These are phyloP conservation scores for Catostomus latipinnis DNA, from an alignment of 2,797 vertebrate species.

Conservation along the genomic window DNA sequence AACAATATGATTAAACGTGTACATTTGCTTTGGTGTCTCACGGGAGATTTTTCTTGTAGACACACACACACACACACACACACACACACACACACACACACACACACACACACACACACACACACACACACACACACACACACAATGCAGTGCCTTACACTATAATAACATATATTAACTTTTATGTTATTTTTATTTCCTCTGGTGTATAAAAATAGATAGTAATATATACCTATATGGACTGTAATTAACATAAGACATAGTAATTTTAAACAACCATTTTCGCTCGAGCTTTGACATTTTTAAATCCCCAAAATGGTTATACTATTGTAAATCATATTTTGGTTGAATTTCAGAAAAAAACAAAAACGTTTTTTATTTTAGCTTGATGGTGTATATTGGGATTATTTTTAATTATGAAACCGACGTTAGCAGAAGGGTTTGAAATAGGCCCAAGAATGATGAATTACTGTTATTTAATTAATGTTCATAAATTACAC, in stretches of 20 bases:
- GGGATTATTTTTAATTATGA: slow-evolving; percentile 15
- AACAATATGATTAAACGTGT: slow-evolving; percentile 45
- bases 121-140: neutral
- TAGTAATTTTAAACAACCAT: neutral
- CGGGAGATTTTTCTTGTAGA: neutral
- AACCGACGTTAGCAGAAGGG: slow-evolving; percentile 26
- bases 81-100: slow-evolving; percentile 15
- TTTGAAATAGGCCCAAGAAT: slow-evolving; percentile 28
- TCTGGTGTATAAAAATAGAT: slow-evolving; percentile 26
- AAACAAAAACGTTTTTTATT: neutral
- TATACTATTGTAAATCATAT: neutral
- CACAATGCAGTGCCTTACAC: neutral
- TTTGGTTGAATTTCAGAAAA: neutral
- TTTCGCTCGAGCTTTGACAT: neutral
- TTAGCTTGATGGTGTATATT: slow-evolving; percentile 15
- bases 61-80: neutral
- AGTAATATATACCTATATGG: slow-evolving; percentile 8
- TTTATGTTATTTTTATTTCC: slow-evolving; percentile 20
- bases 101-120: neutral
- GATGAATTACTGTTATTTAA: neutral
- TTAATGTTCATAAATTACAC: slow-evolving; percentile 17
- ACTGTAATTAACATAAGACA: neutral
- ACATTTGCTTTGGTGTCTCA: neutral
- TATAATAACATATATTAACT: slow-evolving; percentile 15
- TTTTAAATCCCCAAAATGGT: neutral